Conservation (phyloP, 1,140 invertebrate species). For the Hycleus cichorii region DNA sequence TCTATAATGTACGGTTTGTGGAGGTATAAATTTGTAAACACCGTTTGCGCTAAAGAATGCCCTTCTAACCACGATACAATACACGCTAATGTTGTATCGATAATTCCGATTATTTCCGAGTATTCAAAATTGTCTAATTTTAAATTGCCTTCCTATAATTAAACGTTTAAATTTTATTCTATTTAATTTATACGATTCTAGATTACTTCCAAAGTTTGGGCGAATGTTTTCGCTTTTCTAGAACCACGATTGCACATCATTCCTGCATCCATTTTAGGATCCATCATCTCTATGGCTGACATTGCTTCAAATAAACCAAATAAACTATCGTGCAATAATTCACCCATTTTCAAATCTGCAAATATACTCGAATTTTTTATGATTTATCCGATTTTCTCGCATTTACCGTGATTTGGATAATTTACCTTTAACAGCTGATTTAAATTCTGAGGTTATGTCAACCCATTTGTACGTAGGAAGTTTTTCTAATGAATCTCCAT, state of each 20-base stretch:
- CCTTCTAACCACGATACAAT: conserved; percentile 93
- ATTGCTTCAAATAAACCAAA: conserved; percentile 97
- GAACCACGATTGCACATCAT: conserved; percentile 89
- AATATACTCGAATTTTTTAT: neutral
- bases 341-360: conserved; percentile 74
- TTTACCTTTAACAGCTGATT: conserved; percentile 56
- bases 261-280: conserved; percentile 99
- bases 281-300: conserved; percentile 99
- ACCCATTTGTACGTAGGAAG: conserved; percentile 57
- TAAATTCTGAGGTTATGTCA: conserved; percentile 70
- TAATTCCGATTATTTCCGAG: conserved; percentile 75
- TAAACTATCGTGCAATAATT: conserved; percentile 75
- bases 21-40: conserved; percentile 94
- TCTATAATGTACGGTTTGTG: conserved; percentile 82
- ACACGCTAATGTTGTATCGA: conserved; percentile 87
- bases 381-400: conserved; percentile 1
- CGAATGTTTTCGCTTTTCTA: conserved; percentile 80
- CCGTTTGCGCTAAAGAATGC: conserved; percentile 92
- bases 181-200: neutral
- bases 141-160: conserved; percentile 59
- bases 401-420: conserved; percentile 4
- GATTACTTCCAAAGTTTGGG: conserved; percentile 71
- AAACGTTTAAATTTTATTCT: conserved; percentile 13
- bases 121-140: conserved; percentile 70
- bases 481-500: conserved; percentile 8